A percentile compares a stretch with the other conserved stretches of the same genome.
phyloP scores from a whole-genome alignment of 2,113 vertebrate genomes.

The Cranoglanis bouderius region DNA sequence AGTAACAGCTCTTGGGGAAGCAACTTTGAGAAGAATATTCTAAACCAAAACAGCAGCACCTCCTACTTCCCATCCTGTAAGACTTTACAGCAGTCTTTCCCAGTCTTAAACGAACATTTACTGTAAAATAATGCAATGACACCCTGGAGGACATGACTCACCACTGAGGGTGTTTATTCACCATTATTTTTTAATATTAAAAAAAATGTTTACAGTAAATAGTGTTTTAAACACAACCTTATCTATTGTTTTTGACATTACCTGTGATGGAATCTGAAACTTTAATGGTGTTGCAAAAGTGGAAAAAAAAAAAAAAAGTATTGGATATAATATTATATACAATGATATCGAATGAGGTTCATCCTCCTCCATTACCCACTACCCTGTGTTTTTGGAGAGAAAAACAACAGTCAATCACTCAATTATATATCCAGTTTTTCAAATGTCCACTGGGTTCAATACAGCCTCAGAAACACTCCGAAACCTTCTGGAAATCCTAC shows the following conservation, averaged over 20 bases:
- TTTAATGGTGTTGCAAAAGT: not conserved
- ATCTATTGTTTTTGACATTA: not conserved
- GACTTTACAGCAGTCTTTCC: constrained; percentile 48
- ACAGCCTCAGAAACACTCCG: not conserved
- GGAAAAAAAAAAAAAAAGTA: not conserved
- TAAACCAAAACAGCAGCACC: constrained; percentile 81
- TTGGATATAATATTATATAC: too few relatives aligned
- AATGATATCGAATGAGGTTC: too few relatives aligned
- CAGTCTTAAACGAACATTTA: not conserved
- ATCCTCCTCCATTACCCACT: not conserved
- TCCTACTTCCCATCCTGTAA: constrained; percentile 86
- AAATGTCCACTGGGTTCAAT: not conserved
- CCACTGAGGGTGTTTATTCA: not conserved
- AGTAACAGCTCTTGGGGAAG: constrained; percentile 79
- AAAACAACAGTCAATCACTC: not conserved
- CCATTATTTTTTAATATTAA: not conserved
- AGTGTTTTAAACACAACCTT: not conserved
- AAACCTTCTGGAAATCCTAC: not conserved
- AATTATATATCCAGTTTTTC: not conserved
- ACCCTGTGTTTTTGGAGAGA: not conserved
- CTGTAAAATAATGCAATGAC: not conserved
- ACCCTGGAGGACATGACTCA: not conserved
- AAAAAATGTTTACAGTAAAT: not conserved
- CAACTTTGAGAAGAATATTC: constrained; percentile 83
- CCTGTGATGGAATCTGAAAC: not conserved